Evolutionary conservation across 1,140 invertebrate species (phyloP), one percentile per base, ranked within the genome.

Genomic region (Mylabris phalerata): DNA sequence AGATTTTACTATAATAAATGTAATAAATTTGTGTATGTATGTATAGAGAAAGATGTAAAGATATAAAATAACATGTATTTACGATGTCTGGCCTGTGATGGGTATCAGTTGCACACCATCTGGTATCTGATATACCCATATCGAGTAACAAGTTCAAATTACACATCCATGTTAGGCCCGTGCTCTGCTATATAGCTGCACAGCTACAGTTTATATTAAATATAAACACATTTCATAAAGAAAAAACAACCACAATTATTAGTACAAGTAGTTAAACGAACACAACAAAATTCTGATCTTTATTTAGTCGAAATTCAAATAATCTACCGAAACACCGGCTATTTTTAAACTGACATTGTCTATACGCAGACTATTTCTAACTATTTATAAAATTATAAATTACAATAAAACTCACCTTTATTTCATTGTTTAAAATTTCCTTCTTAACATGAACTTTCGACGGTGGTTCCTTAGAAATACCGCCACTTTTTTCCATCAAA

Each of bases 11-110:
- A 19, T 19, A 19, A 19, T 32, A 32, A 5, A 32, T 7, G 7
- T 7, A 32, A 32, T 32, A 32, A 32, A 32, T 32, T 4, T 32
- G 32, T 32, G 7, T 32, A 32, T 32, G 32, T 32, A 32, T 4
- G 10, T n/a, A 64, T 62, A 64, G 63, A 62, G 60, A 19, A 19
- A 67, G 65, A 67, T 67, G 65, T 45, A 67, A 65, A 60, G 59
- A 66, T 70, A 68, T 70, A 70, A 67, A 67, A 66, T 69, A 67
- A 67, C 68, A 55, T 61, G 68, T 69, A 68, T 67, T 68, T 70
- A 70, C 68, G 65, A 68, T 62, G 68, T 65, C 68, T 68, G 57
- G 64, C 32, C 66, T 68, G 19, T 19, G 68, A 70, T 68, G 67
- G 62, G 62, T 70, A 70, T 70, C 68, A 65, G 57, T 67, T 70